These are phyloP conservation scores for Eidolon dupreanum DNA, from an alignment of 2,797 vertebrate species.

Conservation along the genomic window DNA sequence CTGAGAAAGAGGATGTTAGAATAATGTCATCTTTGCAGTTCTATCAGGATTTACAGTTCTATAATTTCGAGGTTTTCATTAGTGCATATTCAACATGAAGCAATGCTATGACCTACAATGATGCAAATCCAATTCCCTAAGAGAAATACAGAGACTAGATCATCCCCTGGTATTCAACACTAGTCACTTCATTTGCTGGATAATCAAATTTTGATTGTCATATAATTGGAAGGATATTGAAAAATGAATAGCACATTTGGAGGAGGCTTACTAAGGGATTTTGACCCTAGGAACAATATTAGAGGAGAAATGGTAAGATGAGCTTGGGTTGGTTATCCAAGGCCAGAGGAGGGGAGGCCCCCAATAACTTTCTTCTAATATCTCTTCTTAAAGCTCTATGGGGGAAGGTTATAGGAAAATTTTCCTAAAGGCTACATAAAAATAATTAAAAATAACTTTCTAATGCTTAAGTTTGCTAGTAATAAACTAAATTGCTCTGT, in stretches of 20 bases:
- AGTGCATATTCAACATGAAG: background rate
- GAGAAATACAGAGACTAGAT: background rate
- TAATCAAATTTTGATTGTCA: background rate
- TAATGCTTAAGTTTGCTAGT: background rate
- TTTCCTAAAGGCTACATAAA: background rate
- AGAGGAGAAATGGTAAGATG: background rate
- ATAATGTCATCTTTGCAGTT: background rate
- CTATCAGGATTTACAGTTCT: background rate
- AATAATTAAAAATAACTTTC: background rate
- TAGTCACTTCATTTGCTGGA: background rate
- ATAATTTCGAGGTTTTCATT: background rate
- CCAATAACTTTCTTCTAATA: background rate
- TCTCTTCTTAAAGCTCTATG: background rate
- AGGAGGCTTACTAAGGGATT: background rate
- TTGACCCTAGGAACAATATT: conserved; percentile 9
- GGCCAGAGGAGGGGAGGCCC: background rate
- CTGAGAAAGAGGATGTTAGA: background rate
- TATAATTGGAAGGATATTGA: conserved; percentile 29
- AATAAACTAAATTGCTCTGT: conserved; percentile 8
- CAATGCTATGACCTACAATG: background rate
- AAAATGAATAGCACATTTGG: background rate
- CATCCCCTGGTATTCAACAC: background rate
- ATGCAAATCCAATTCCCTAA: background rate
- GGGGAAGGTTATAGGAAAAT: background rate
- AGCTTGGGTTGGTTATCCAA: background rate